phyloP scores from a whole-genome alignment of 1,140 invertebrate genomes.

The Aphaenogaster floridana region DNA sequence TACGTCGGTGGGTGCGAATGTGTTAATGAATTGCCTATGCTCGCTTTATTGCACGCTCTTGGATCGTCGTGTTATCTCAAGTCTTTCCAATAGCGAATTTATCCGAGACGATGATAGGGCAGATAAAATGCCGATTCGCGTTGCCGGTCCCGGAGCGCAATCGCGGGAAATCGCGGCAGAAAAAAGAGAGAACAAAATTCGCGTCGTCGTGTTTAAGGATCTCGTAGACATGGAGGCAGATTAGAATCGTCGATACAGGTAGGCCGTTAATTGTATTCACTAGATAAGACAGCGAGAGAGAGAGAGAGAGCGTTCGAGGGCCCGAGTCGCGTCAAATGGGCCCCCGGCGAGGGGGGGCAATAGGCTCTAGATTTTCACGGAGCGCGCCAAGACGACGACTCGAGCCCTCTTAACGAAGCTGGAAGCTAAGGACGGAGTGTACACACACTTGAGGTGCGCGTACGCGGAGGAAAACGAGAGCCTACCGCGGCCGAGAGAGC shows the following conservation, averaged over 20 bases:
- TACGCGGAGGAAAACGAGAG: constrained; percentile 72
- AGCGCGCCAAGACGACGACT: constrained; percentile 68
- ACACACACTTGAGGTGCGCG: constrained; percentile 47
- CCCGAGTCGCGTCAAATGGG: constrained; percentile 41
- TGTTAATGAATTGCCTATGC: neutral
- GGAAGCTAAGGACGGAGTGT: constrained; percentile 63
- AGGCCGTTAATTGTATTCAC: constrained; percentile 50
- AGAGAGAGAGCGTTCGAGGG: constrained; percentile 32
- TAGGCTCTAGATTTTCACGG: constrained; percentile 67
- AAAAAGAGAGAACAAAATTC: neutral
- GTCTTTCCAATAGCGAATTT: neutral
- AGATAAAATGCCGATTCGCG: neutral
- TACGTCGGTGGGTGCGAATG: too few relatives aligned
- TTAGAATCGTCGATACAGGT: constrained; percentile 15
- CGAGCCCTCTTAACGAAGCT: constrained; percentile 75
- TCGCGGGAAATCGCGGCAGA: neutral
- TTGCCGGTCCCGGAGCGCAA: neutral
- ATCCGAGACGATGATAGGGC: neutral
- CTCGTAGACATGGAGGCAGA: neutral
- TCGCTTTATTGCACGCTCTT: neutral
- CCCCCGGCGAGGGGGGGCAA: constrained; percentile 23
- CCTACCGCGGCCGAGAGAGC: constrained; percentile 62
- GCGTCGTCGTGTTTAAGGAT: constrained; percentile 14
- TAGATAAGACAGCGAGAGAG: constrained; percentile 14
- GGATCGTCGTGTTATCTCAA: neutral